Percentiles rank a stretch among this genome's conserved stretches.
These are phyloP conservation scores for Idris sp. DNA, from an alignment of 1,140 invertebrate species.

Conservation along the genomic window DNA sequence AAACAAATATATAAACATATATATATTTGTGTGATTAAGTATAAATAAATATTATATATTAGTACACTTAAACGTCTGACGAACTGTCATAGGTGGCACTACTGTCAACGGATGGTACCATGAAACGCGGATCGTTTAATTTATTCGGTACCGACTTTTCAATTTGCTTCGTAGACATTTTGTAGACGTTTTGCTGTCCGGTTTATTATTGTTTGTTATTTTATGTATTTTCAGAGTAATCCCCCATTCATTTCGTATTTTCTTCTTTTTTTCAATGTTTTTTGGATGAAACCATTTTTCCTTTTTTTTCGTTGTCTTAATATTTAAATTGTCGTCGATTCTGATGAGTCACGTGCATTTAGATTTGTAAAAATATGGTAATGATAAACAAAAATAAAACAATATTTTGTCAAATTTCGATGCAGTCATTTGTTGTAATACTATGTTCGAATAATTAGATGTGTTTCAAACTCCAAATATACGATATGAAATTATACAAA, in stretches of 20 bases:
- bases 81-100: constrained; percentile 22
- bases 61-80: constrained; percentile 4
- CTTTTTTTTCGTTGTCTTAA: constrained; percentile 12
- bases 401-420: constrained; percentile 75
- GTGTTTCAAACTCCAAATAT: constrained; percentile 71
- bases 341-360: constrained; percentile 66
- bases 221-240: too few relatives aligned
- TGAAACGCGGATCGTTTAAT: constrained; percentile 51
- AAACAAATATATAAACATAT: not conserved
- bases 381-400: constrained; percentile 53
- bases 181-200: constrained; percentile 35
- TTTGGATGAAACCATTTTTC: too few relatives aligned
- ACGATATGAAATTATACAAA: constrained; percentile 65
- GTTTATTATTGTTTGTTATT: constrained; percentile 3
- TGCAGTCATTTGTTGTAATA: constrained; percentile 74
- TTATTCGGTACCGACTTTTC: constrained; percentile 30
- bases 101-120: constrained; percentile 24
- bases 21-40: not conserved
- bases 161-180: constrained; percentile 39
- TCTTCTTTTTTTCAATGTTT: too few relatives aligned
- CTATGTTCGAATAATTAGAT: constrained; percentile 69
- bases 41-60: constrained; percentile 13
- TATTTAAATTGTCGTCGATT: not conserved
- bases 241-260: constrained; percentile 2
- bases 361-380: constrained; percentile 69